Percentiles rank a stretch among this genome's conserved stretches.
Conservation (phyloP, 1,140 invertebrate species). For the Diprion similis region DNA sequence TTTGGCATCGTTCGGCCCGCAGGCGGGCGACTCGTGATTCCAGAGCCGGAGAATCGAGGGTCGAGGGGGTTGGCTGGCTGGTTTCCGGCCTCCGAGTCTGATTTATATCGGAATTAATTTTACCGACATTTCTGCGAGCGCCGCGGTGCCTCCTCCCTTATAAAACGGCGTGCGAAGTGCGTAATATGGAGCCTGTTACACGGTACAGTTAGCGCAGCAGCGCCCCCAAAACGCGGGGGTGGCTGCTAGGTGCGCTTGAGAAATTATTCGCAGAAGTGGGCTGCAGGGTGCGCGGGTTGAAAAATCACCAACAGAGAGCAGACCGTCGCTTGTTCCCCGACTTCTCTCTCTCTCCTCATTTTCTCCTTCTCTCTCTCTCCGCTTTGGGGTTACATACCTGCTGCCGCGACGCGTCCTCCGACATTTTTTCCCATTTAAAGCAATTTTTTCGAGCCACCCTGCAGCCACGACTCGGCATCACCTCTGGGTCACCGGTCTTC, state of each 20-base stretch:
- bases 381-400: not conserved
- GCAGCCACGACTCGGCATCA: not conserved
- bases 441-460: not conserved
- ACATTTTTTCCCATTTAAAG: not conserved
- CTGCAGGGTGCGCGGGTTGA: not conserved
- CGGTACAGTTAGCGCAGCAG: not conserved
- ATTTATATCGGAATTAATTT: slow-evolving; percentile 8
- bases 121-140: not conserved
- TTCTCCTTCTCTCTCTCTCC: not conserved
- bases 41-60: too few species aligned
- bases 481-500: not conserved
- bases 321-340: not conserved
- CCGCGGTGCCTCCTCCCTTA: not conserved
- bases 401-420: not conserved
- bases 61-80: too few species aligned
- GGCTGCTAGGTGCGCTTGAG: not conserved
- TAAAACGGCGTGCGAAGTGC: not conserved
- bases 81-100: not conserved
- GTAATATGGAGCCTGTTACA: not conserved
- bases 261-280: not conserved
- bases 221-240: too few species aligned
- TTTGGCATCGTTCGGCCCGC: not conserved
- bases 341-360: not conserved
- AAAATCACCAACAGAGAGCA: not conserved
- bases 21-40: too few species aligned